Evolutionary conservation across 2,113 vertebrate species (phyloP).

Genomic region (Leptocoma aspasia): DNA sequence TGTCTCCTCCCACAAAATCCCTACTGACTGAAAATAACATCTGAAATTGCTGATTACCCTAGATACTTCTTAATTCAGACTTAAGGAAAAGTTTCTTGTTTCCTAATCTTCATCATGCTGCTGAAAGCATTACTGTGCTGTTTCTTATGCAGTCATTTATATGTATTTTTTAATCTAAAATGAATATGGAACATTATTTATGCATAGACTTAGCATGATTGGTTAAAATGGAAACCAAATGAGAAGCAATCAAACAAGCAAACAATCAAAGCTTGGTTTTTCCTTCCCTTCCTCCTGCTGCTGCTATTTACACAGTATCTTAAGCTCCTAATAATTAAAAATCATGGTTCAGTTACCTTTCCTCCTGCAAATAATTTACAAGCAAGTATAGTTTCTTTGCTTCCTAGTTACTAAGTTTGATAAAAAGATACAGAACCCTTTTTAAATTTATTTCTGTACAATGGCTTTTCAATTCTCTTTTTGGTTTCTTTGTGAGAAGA

Average conservation of each 20-base stretch:
- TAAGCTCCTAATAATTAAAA: slow-evolving; percentile 4
- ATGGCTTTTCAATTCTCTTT: not conserved
- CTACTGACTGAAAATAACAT: not conserved
- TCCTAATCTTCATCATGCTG: not conserved
- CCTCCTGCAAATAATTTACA: not conserved
- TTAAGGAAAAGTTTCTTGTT: not conserved
- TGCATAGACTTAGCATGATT: not conserved
- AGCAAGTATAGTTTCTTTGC: not conserved
- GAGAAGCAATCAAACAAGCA: not conserved
- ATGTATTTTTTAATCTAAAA: not conserved
- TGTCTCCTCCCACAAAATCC: not conserved
- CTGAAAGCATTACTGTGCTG: not conserved
- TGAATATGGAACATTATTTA: not conserved
- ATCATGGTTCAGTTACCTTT: not conserved
- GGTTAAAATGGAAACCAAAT: not conserved
- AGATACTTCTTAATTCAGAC: not conserved
- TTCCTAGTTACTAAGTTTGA: not conserved
- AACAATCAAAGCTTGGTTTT: not conserved
- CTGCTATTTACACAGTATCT: not conserved
- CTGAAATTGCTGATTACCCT: not conserved
- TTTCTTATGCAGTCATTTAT: not conserved
- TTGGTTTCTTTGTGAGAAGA: not conserved
- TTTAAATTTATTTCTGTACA: not conserved
- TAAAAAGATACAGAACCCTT: not conserved
- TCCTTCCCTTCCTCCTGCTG: not conserved